Evolutionary conservation across 2,797 vertebrate species (phyloP).

Genomic region (Meda fulgida): DNA sequence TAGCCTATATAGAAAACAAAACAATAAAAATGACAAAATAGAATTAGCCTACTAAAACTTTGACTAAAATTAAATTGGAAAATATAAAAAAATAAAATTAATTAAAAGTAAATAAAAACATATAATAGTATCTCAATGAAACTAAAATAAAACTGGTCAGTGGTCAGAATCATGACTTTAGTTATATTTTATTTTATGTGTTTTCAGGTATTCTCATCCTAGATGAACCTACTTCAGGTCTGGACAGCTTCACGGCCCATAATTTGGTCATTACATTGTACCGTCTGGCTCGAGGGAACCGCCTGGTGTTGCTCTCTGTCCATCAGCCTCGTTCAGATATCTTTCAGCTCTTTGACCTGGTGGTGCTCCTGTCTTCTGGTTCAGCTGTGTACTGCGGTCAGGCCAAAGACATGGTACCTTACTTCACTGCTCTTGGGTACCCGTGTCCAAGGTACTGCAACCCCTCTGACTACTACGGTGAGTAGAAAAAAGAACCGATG

Average conservation of each 20-base stretch:
- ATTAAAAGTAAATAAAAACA: not conserved
- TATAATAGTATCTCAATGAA: not conserved
- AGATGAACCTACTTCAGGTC: conserved; percentile 94
- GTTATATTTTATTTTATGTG: not conserved
- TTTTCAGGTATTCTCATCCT: conserved; percentile 91
- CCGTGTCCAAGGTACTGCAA: conserved; percentile 95
- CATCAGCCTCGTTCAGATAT: conserved; percentile 96
- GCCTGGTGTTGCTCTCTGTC: conserved; percentile 91
- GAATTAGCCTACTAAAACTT: not conserved
- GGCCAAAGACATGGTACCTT: conserved; percentile 90
- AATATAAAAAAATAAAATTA: rapidly evolving
- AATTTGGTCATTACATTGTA: conserved; percentile 93
- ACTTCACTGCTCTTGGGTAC: conserved; percentile 88
- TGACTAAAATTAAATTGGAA: not conserved
- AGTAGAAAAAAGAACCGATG: not conserved
- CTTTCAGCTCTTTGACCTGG: conserved; percentile 93
- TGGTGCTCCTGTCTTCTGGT: conserved; percentile 91
- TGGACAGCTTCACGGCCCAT: conserved; percentile 97
- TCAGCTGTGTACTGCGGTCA: conserved; percentile 87
- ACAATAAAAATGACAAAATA: not conserved
- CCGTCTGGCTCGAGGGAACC: conserved; percentile 91
- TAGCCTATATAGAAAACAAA: not conserved
- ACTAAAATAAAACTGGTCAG: not conserved
- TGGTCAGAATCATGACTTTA: not conserved
- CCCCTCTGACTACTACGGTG: conserved; percentile 95